Evolutionary conservation across 2,113 vertebrate species (phyloP), one percentile per base, ranked within the genome.

Genomic region (Camelus dromedarius): DNA sequence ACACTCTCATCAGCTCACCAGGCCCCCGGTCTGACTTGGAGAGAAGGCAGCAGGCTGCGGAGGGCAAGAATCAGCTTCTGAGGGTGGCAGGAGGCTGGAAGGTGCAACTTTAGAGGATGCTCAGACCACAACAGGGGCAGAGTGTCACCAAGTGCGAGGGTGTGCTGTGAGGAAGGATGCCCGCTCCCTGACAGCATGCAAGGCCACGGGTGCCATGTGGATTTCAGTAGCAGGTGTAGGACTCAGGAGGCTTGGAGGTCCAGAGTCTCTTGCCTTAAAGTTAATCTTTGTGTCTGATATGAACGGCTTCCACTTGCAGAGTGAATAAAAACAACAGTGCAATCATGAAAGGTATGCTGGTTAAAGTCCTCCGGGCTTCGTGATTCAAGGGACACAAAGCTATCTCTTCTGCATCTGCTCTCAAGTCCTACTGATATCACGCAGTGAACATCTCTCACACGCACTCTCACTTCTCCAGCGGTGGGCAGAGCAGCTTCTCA

Each of bases 281-380:
- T 50, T 70, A 58, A 35, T 22, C 14, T 35, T 22, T 42, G 32
- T 94, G 93, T 95, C 93, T 94, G 15, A 69, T 50, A 22, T 30
- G 52, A 50, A 67, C 1, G 4, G 19, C 35, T 60, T 73, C 42
- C 24, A 12, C 26, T 62, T 75, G 26, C 6, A 35, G 56, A 75
- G 28, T 19, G 56, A 88, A 77, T 38, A 28, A 56, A 89, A 80
- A 82, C 76, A 46, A 38, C 12, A 22, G 38, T 14, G n/a, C 24
- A 30, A 15, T n/a, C 30, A 20, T 12, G 13, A 66, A 72, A 48
- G 19, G 12, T 28, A 3, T 16, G 46, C 28, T 54, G 38, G 42
- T 18, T 58, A 30, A 77, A 82, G 3, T 28, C 26, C 32, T 54
- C 35, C 6, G n/a, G 46, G 62, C 32, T 70, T 38, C 13, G 48